phyloP scores from a whole-genome alignment of 2,797 vertebrate genomes.

The Eulemur albifrons region DNA sequence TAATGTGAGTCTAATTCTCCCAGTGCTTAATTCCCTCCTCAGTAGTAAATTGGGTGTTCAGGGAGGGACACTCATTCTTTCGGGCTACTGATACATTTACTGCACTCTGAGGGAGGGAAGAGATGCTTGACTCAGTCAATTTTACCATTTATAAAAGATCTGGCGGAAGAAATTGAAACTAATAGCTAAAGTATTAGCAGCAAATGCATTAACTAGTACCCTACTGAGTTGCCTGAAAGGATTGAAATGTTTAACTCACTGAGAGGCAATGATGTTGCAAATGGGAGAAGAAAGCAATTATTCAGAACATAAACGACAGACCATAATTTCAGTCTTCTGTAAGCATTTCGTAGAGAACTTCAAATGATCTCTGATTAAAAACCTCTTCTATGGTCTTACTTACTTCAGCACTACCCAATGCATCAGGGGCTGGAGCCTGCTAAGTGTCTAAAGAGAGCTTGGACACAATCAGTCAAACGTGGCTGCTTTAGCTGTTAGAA shows the following conservation, averaged over 20 bases:
- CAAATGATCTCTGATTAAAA: background rate
- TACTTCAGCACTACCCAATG: background rate
- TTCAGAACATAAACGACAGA: background rate
- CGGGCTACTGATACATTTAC: background rate
- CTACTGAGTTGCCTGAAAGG: background rate
- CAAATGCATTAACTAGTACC: background rate
- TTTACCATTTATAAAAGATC: conserved; percentile 13
- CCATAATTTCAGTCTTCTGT: background rate
- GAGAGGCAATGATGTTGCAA: background rate
- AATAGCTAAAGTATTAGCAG: conserved; percentile 33
- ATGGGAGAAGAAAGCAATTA: background rate
- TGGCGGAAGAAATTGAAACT: conserved; percentile 36
- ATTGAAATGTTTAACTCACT: background rate
- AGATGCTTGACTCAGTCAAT: background rate
- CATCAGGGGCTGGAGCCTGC: background rate
- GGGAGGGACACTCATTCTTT: background rate
- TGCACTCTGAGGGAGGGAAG: background rate
- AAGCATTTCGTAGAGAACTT: background rate
- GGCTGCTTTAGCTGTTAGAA: background rate
- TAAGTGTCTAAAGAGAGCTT: background rate
- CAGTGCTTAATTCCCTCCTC: background rate
- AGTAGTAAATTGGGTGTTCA: background rate
- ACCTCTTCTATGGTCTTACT: background rate
- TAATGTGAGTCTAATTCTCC: background rate
- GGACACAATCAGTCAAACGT: background rate